Base-by-base conservation (phyloP, 2,113 vertebrate genomes). In the Oophaga pumilio region DNA sequence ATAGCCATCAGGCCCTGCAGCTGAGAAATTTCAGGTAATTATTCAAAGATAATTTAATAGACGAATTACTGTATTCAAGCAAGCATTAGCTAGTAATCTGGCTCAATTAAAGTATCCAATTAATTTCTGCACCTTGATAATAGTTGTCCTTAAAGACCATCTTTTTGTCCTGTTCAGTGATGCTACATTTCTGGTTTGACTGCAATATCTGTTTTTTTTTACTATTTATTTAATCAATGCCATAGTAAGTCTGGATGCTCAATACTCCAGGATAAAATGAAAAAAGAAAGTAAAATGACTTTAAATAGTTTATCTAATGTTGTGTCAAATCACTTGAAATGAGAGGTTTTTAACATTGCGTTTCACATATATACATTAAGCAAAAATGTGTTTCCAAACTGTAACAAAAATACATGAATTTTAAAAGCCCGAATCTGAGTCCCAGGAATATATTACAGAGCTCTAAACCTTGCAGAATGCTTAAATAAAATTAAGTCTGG, bases 11-110 rank as follows among this genome's bases (percentile, higher is more conserved):
- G 95, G 94, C 94, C 94, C 93, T 91, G 94, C 94, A 95, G 95
- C 94, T 94, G 94, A 96, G 94, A 95, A 95, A 95, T 96, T 96
- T 95, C 95, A 96, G 95, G 95, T 96, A 95, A 95, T 96, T 96
- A 95, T 95, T 96, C 94, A 95, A 95, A 96, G 95, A 96, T 96
- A 96, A 95, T 95, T 96, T 95, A 96, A 96, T 96, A 96, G 95
- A 94, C 95, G 95, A 96, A 96, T 96, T 95, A 95, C 95, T 94
- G 94, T 95, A 96, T 95, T 96, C 95, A 95, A 94, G 94, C 94
- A 96, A 95, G 95, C 94, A 95, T 96, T 95, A 96, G 94, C 94
- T 93, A 95, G 94, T 95, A 96, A 96, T 96, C 95, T 96, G 95
- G 94, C 94, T 95, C 94, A 95, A 96, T 96, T 96, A 96, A 94